These are phyloP conservation scores for Cheilosia pagana DNA, from an alignment of 2,888 invertebrate genomes.

Conservation along the genomic window DNA sequence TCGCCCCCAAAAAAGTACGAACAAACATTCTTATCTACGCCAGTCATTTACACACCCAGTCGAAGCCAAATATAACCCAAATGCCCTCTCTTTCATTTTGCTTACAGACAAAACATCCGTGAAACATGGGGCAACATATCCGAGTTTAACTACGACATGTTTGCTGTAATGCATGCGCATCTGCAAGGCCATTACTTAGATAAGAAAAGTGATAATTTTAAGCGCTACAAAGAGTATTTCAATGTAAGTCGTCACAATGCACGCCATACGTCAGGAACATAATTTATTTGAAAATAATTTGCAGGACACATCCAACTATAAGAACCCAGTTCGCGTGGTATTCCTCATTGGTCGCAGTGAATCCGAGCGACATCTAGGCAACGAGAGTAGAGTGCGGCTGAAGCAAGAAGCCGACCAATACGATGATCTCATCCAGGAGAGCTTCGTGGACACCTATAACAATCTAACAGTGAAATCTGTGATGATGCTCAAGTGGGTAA, in stretches of 20 bases:
- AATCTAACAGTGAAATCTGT: conserved; percentile 94
- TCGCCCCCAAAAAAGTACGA: too few relatives aligned
- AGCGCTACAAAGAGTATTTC: conserved; percentile 79
- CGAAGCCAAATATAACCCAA: too few relatives aligned
- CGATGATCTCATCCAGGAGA: conserved; percentile 92
- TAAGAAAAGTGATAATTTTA: conserved; percentile 77
- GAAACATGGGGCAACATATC: conserved; percentile 83
- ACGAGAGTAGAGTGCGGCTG: conserved; percentile 86
- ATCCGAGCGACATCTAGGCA: conserved; percentile 79
- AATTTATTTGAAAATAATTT: not conserved
- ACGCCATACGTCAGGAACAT: too few relatives aligned
- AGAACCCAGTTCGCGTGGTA: conserved; percentile 78
- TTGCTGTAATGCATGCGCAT: conserved; percentile 80
- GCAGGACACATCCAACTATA: conserved; percentile 64
- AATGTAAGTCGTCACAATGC: conserved; percentile 56
- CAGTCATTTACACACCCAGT: too few relatives aligned
- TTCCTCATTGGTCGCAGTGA: conserved; percentile 81
- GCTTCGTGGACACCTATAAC: conserved; percentile 92
- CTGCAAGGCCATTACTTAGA: conserved; percentile 80
- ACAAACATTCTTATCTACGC: too few relatives aligned
- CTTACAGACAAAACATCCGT: conserved; percentile 81
- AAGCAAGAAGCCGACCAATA: conserved; percentile 87
- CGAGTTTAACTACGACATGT: conserved; percentile 82
- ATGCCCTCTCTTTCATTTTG: not conserved
- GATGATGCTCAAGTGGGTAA: conserved; percentile 93